These are phyloP conservation scores for Aphidius gifuensis DNA, from an alignment of 1,140 invertebrate species.

Conservation along the genomic window DNA sequence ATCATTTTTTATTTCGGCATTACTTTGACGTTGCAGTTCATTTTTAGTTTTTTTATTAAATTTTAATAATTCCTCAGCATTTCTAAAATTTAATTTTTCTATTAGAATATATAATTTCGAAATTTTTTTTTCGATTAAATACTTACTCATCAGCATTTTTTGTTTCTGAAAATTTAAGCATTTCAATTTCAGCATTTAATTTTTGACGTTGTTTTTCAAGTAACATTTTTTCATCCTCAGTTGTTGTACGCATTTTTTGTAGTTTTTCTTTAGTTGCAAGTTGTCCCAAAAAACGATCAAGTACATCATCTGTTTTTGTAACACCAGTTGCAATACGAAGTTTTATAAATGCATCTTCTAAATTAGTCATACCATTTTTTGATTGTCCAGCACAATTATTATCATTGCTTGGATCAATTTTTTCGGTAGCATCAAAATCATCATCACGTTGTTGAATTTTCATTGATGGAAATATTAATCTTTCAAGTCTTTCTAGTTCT, in stretches of 20 bases:
- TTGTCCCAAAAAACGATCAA: constrained; percentile 70
- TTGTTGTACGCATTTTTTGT: constrained; percentile 64
- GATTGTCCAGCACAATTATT: constrained; percentile 38
- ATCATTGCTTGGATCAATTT: constrained; percentile 16
- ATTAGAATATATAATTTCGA: neutral
- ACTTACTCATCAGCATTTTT: constrained; percentile 76
- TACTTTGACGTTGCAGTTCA: constrained; percentile 48
- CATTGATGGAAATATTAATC: constrained; percentile 64
- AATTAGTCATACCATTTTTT: constrained; percentile 50
- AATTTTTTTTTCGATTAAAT: neutral
- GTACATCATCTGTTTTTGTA: constrained; percentile 68
- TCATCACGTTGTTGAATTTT: constrained; percentile 31
- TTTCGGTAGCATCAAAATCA: constrained; percentile 34
- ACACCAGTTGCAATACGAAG: constrained; percentile 74
- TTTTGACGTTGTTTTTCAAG: constrained; percentile 67
- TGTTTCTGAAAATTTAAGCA: constrained; percentile 73
- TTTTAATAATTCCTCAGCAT: constrained; percentile 63
- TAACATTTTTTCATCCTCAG: constrained; percentile 69
- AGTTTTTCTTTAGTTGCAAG: constrained; percentile 67
- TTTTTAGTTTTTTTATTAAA: constrained; percentile 60
- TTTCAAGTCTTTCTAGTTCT: constrained; percentile 69
- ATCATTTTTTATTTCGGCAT: constrained; percentile 49
- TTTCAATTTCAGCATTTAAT: constrained; percentile 68
- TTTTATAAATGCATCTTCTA: constrained; percentile 68
- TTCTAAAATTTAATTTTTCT: constrained; percentile 48